phyloP scores from a whole-genome alignment of 2,888 invertebrate species.

The Papilio gigon region DNA sequence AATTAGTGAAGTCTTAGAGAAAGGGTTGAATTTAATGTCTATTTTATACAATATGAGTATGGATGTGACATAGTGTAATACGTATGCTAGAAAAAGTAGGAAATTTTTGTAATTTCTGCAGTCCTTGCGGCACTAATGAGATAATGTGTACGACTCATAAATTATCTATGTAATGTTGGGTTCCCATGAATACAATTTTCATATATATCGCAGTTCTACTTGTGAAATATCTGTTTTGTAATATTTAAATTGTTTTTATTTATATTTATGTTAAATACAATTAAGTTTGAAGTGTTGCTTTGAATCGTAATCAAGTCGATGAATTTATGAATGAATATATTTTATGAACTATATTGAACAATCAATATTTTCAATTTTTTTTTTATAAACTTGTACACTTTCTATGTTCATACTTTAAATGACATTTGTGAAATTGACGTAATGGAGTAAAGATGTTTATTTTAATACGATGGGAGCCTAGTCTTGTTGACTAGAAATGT shows the following conservation, averaged over 20 bases:
- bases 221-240: conserved; percentile 22
- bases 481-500: conserved; percentile 39
- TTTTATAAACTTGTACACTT: not conserved
- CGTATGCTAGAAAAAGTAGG: conserved; percentile 63
- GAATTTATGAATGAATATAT: not conserved
- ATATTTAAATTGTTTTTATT: conserved; percentile 8
- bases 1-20: conserved; percentile 47
- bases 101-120: conserved; percentile 57
- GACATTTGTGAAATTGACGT: not conserved
- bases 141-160: conserved; percentile 40
- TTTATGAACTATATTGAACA: conserved; percentile 3
- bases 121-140: conserved; percentile 48
- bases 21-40: conserved; percentile 56
- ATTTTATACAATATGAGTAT: conserved; percentile 55
- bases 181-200: conserved; percentile 37
- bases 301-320: not conserved
- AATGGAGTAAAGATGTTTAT: conserved; percentile 7
- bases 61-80: conserved; percentile 53
- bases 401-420: not conserved
- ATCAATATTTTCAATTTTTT: not conserved
- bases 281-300: conserved; percentile 12
- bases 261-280: conserved; percentile 29
- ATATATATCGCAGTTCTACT: no score
- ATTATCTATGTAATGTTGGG: conserved; percentile 37
- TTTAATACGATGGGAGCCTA: conserved; percentile 45